A percentile compares a stretch with the other conserved stretches of the same genome.
phyloP scores from a whole-genome alignment of 2,888 invertebrate species.

The Trichogramma dendrolimi region DNA sequence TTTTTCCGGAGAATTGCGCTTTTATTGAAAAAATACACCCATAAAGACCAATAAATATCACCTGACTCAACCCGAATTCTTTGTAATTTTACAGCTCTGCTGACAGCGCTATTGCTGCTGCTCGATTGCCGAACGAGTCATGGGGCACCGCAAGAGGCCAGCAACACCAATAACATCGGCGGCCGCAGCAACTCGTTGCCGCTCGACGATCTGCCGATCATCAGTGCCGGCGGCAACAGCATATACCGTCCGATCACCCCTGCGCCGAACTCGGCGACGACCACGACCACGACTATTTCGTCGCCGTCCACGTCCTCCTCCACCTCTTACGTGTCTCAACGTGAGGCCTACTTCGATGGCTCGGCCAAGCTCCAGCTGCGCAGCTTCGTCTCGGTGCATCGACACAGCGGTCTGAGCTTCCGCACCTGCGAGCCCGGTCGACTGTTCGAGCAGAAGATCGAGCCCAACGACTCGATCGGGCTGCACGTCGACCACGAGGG shows the following conservation, averaged over 20 bases:
- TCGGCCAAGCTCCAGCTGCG: constrained; percentile 70
- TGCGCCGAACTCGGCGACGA: constrained; percentile 10
- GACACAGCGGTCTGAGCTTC: constrained; percentile 78
- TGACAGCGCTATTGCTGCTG: constrained; percentile 38
- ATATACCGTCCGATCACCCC: too few relatives aligned
- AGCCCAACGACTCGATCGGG: constrained; percentile 42
- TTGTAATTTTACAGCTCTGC: constrained; percentile 37
- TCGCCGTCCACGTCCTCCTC: constrained; percentile 29
- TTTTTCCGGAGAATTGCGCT: too few relatives aligned
- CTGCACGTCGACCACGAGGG: constrained; percentile 53
- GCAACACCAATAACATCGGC: too few relatives aligned
- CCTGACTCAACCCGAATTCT: neutral
- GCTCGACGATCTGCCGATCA: too few relatives aligned
- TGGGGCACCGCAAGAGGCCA: constrained; percentile 19
- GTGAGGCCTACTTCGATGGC: constrained; percentile 82
- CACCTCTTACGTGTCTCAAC: constrained; percentile 43
- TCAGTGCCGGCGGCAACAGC: too few relatives aligned
- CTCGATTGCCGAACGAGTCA: constrained; percentile 33
- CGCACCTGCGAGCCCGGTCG: constrained; percentile 65
- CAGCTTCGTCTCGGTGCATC: constrained; percentile 71
- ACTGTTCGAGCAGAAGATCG: constrained; percentile 50
- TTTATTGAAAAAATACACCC: too few relatives aligned
- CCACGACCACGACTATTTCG: constrained; percentile 15
- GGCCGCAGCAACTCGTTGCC: too few relatives aligned
- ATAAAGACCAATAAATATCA: too few relatives aligned